These are phyloP conservation scores for Limulus polyphemus DNA, from an alignment of 2,888 invertebrate species.

Conservation along the genomic window DNA sequence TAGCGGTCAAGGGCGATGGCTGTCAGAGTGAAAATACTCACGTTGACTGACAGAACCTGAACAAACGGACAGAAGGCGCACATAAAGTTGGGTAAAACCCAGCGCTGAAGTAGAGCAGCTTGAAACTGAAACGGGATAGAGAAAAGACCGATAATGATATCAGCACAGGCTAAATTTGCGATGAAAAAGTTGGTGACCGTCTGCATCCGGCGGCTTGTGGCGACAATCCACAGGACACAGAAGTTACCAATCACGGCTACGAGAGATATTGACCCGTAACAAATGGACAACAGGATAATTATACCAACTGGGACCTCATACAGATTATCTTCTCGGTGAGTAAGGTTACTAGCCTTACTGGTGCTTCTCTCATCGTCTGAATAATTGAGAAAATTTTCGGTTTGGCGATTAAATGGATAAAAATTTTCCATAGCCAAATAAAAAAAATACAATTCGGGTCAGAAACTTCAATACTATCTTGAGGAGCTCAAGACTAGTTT, in stretches of 20 bases:
- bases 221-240: slow-evolving; percentile 72
- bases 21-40: slow-evolving; percentile 75
- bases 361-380: no score
- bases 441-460: no score
- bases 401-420: no score
- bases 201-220: slow-evolving; percentile 60
- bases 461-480: no score
- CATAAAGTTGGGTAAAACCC: slow-evolving; percentile 74
- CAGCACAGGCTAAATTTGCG: slow-evolving; percentile 69
- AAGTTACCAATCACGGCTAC: slow-evolving; percentile 68
- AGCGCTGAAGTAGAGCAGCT: slow-evolving; percentile 70
- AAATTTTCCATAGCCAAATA: no score
- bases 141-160: slow-evolving; percentile 72
- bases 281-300: slow-evolving; percentile 57
- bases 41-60: slow-evolving; percentile 69
- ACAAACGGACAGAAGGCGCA: slow-evolving; percentile 80
- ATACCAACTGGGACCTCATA: slow-evolving; percentile 62
- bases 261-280: slow-evolving; percentile 69
- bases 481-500: no score
- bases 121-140: slow-evolving; percentile 81
- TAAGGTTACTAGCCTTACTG: no score
- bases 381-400: no score
- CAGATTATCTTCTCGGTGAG: slow-evolving; percentile 35
- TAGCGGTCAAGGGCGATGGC: slow-evolving; percentile 77
- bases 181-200: slow-evolving; percentile 73